Evolutionary conservation across 2,797 vertebrate genomes (phyloP).

Genomic region (Cygnus olor): DNA sequence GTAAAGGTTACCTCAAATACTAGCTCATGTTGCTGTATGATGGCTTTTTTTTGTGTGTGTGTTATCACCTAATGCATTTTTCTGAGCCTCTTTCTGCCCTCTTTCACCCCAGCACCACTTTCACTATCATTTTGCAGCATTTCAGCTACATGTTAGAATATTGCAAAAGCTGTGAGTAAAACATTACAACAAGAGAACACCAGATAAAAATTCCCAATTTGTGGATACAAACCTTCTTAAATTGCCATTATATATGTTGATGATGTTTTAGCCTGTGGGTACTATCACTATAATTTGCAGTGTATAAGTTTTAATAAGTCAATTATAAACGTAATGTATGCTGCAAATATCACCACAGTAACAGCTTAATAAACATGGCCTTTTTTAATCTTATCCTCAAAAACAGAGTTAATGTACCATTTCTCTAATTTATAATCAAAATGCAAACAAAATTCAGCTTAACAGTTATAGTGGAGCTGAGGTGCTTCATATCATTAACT

Average conservation of each 20-base stretch:
- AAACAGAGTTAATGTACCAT: conserved; percentile 81
- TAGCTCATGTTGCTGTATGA: background rate
- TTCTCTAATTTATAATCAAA: conserved; percentile 82
- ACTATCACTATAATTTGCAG: conserved; percentile 78
- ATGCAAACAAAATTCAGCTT: conserved; percentile 80
- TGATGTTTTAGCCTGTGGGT: conserved; percentile 81
- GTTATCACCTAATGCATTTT: background rate
- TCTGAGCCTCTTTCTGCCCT: background rate
- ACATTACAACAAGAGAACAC: conserved; percentile 67
- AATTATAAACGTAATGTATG: conserved; percentile 82
- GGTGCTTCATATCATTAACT: conserved; percentile 76
- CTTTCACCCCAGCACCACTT: background rate
- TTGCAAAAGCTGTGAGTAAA: conserved; percentile 65
- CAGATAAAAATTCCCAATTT: conserved; percentile 77
- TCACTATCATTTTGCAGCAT: conserved; percentile 25
- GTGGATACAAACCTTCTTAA: conserved; percentile 76
- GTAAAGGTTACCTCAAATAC: background rate
- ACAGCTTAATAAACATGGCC: conserved; percentile 77
- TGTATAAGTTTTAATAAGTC: conserved; percentile 83
- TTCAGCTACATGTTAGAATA: conserved; percentile 50
- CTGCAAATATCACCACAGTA: conserved; percentile 71
- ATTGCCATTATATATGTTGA: conserved; percentile 81
- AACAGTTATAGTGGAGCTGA: conserved; percentile 70
- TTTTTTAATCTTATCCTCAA: conserved; percentile 71
- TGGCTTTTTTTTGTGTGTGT: background rate